phyloP scores from a whole-genome alignment of 2,888 invertebrate species.

The Agrochola circellaris region DNA sequence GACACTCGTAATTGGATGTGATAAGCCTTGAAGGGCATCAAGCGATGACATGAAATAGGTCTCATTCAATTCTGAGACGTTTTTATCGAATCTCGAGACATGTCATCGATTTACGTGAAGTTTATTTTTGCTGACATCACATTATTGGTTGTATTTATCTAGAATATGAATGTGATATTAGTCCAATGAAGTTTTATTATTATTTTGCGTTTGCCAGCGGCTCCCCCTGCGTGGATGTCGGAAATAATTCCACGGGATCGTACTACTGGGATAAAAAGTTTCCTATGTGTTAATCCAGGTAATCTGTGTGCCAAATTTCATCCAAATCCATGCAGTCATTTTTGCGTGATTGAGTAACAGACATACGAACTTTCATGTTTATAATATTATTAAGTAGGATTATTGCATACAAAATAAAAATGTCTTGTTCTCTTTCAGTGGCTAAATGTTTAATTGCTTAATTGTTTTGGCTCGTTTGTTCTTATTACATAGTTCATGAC shows the following conservation, averaged over 20 bases:
- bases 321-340: not conserved
- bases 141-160: not conserved
- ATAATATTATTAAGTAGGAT: too few species aligned
- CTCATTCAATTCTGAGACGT: conserved; percentile 27
- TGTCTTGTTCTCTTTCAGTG: not conserved
- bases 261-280: not conserved
- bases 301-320: not conserved
- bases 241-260: not conserved
- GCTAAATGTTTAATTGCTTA: not conserved
- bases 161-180: not conserved
- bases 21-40: conserved; percentile 70
- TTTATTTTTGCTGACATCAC: conserved; percentile 3
- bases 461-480: not conserved
- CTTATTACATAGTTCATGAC: conserved; percentile 3
- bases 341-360: not conserved
- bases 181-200: not conserved
- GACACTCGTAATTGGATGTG: conserved; percentile 70
- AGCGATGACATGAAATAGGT: conserved; percentile 44
- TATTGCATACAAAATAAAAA: not conserved
- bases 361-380: not conserved
- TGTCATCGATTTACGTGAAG: not conserved
- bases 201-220: not conserved
- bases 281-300: not conserved
- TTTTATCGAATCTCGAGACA: conserved; percentile 14
- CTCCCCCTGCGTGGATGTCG: not conserved